A percentile compares a stretch with the other conserved stretches of the same genome.
phyloP scores from a whole-genome alignment of 1,140 invertebrate species.

The Sesamia nonagrioides region DNA sequence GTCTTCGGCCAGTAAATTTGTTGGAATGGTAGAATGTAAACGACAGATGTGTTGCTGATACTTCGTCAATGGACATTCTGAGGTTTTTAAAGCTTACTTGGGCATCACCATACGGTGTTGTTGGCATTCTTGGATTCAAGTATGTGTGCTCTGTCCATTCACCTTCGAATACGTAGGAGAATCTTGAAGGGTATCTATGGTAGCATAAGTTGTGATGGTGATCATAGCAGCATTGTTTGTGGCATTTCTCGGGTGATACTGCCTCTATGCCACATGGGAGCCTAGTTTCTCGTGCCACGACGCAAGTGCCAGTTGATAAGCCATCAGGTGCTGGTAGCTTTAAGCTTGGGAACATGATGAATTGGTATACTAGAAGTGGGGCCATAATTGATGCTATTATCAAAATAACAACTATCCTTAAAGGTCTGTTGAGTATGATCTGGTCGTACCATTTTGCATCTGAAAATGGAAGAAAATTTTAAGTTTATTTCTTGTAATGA shows the following conservation, averaged over 20 bases:
- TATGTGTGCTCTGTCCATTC: constrained; percentile 67
- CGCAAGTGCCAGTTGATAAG: constrained; percentile 74
- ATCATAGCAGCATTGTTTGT: constrained; percentile 79
- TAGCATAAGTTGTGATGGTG: constrained; percentile 68
- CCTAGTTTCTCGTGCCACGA: constrained; percentile 63
- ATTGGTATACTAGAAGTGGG: constrained; percentile 73
- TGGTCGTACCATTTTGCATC: constrained; percentile 74
- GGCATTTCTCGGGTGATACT: constrained; percentile 64
- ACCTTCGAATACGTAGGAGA: constrained; percentile 70
- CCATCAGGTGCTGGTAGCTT: constrained; percentile 72
- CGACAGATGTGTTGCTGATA: constrained; percentile 69
- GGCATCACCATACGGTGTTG: constrained; percentile 66
- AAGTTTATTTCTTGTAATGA: not conserved
- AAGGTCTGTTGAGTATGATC: constrained; percentile 71
- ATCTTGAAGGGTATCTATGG: constrained; percentile 77
- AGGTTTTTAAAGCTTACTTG: constrained; percentile 64
- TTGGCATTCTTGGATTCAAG: constrained; percentile 68
- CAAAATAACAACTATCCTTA: constrained; percentile 63
- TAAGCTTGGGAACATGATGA: constrained; percentile 62
- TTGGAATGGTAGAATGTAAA: constrained; percentile 70
- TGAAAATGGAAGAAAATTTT: constrained; percentile 62
- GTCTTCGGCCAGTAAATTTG: constrained; percentile 58
- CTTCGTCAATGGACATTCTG: constrained; percentile 73
- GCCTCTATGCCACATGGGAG: constrained; percentile 70
- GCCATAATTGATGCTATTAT: constrained; percentile 60